Evolutionary conservation across 2,888 invertebrate genomes (phyloP), one percentile per base, ranked within the genome.

Genomic region (Meandrusa payeni): DNA sequence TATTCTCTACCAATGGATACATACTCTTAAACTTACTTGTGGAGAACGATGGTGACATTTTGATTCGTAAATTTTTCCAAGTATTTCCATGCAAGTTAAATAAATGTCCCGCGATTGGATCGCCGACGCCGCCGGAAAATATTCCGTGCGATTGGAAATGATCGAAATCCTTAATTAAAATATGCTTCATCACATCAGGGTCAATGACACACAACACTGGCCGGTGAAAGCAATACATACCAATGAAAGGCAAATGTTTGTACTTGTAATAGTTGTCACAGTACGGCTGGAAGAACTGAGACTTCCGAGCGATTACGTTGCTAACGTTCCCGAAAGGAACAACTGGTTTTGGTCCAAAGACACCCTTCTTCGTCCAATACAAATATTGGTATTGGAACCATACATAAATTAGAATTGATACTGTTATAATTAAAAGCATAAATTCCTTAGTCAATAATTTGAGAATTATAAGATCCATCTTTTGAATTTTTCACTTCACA

Each of bases 81-180:
- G 88, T 79, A 4, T 87, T 73, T 0, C 90, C 91, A 31, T 82
- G 78, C 27, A 90, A 62, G 43, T 89, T 82, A 54, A 93, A 91
- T 2, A 93, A 64, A 64, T 91, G 90, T 0, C 85, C 90, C 3
- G 91, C 89, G 22, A 92, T 52, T 0, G 90, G 91, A 65, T 93
- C 91, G 9, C 89, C 86, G 7, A 86, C 71, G 37, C 91, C 91
- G 43, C 92, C 91, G 4, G 77, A 83, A 58, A 90, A 90, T 20
- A 90, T 77, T 0, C 92, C 93, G 32, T 92, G 90, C 53, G 93
- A 92, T 64, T 90, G 89, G 52, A 93, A 93, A 64, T 90, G 76
- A 5, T 78, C 79, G 52, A 92, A 93, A 60, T 93, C 92, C 54
- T 86, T 89, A 28, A 89, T 85, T 53, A 93, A 61, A 10, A 93